Conservation (phyloP, 2,797 vertebrate genomes). For the Linurgus olivaceus region DNA sequence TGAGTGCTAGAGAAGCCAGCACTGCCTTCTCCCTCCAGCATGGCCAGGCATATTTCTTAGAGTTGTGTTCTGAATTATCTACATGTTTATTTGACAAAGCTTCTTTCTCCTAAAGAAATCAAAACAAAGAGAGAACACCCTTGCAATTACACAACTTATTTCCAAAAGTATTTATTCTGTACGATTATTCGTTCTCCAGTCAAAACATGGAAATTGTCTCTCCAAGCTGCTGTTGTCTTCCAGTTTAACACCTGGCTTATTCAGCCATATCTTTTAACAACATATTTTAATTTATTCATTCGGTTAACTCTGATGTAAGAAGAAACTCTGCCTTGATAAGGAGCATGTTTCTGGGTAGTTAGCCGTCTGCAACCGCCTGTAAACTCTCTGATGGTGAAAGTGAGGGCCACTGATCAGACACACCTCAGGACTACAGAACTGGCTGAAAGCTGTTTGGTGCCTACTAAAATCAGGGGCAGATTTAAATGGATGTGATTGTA, state of each 20-base stretch:
- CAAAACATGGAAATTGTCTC: background rate
- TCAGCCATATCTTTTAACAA: background rate
- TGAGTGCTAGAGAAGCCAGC: fast-evolving
- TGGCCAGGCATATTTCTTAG: fast-evolving
- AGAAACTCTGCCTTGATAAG: background rate
- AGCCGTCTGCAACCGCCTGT: fast-evolving
- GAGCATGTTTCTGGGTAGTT: background rate
- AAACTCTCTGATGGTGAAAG: background rate
- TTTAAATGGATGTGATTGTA: background rate
- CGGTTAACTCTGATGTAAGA: background rate
- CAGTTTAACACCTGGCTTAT: background rate
- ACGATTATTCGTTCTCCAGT: background rate
- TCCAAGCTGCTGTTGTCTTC: background rate
- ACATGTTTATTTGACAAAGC: background rate
- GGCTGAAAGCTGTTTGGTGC: background rate
- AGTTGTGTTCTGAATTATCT: background rate
- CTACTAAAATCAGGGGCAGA: background rate
- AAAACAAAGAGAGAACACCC: background rate
- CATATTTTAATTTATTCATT: background rate
- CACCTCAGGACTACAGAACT: background rate
- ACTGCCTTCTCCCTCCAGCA: background rate
- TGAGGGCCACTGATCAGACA: background rate
- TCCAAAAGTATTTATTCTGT: background rate
- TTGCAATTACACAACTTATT: background rate
- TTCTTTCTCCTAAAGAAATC: background rate